Evolutionary conservation across 1,140 invertebrate genomes (phyloP).

Genomic region (Drosophila pectinifera): DNA sequence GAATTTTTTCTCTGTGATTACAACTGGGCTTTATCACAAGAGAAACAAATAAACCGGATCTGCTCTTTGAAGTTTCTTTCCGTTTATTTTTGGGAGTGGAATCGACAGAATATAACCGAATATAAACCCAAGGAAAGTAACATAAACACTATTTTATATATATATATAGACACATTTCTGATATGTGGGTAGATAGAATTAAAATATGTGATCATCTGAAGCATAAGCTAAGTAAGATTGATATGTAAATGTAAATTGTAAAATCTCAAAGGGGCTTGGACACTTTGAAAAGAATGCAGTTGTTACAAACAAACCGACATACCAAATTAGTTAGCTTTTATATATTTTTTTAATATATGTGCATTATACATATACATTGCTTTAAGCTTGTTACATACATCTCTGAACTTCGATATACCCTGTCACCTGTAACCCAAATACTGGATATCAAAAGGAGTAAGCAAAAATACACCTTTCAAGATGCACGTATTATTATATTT

Average conservation of each 20-base stretch:
- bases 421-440: background rate
- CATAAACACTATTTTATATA: too few relatives aligned
- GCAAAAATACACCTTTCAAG: background rate
- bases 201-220: background rate
- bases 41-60: too few relatives aligned
- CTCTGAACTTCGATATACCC: slow-evolving; percentile 1
- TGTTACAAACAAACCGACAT: background rate
- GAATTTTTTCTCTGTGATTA: too few relatives aligned
- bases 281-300: background rate
- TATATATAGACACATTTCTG: background rate
- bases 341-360: too few relatives aligned
- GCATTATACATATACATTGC: slow-evolving; percentile 1
- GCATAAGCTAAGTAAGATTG: background rate
- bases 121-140: too few relatives aligned
- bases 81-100: too few relatives aligned
- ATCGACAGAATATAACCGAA: too few relatives aligned
- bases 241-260: background rate
- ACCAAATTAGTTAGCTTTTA: slow-evolving; percentile 11
- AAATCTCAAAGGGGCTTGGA: slow-evolving; percentile 3
- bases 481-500: background rate
- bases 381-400: background rate
- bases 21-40: too few relatives aligned
- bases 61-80: too few relatives aligned
- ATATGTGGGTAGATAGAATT: background rate
- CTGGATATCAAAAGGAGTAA: background rate